These are phyloP conservation scores for Stegastes partitus DNA, from an alignment of 2,113 vertebrate genomes.

Conservation along the genomic window DNA sequence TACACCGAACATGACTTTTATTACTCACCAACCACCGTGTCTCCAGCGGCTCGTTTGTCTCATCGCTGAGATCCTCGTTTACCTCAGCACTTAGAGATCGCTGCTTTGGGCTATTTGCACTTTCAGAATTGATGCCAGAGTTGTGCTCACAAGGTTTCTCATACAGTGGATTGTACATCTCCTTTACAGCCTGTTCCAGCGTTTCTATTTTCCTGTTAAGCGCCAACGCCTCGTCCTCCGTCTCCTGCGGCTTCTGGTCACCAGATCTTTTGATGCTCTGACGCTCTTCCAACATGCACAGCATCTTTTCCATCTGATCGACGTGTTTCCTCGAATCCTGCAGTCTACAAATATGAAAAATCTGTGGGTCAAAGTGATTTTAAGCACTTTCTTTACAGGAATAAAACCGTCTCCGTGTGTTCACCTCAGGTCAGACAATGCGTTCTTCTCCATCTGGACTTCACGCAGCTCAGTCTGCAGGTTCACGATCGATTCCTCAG, in stretches of 20 bases:
- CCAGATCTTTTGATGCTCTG: conserved; percentile 80
- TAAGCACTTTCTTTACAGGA: background rate
- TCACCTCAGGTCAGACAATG: conserved; percentile 84
- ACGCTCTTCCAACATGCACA: conserved; percentile 82
- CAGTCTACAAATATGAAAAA: conserved; percentile 74
- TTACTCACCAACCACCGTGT: conserved; percentile 84
- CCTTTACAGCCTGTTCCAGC: conserved; percentile 76
- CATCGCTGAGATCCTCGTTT: conserved; percentile 73
- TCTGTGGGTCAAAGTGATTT: conserved; percentile 31
- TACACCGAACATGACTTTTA: background rate
- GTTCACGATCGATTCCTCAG: conserved; percentile 75
- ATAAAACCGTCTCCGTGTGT: conserved; percentile 4
- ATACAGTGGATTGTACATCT: conserved; percentile 72
- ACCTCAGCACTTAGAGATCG: conserved; percentile 67
- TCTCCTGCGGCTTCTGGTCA: conserved; percentile 81
- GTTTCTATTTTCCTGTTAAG: conserved; percentile 79
- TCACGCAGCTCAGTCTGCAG: conserved; percentile 84
- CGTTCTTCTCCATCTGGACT: conserved; percentile 81
- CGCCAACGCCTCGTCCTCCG: conserved; percentile 70
- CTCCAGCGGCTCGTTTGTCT: conserved; percentile 77
- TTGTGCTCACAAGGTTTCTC: conserved; percentile 73
- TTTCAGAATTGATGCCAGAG: conserved; percentile 28
- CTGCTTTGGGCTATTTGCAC: conserved; percentile 19
- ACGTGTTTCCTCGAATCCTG: conserved; percentile 82
- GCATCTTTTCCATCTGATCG: conserved; percentile 82